phyloP scores from a whole-genome alignment of 1,140 invertebrate genomes.

The Harlomillsia oculata region DNA sequence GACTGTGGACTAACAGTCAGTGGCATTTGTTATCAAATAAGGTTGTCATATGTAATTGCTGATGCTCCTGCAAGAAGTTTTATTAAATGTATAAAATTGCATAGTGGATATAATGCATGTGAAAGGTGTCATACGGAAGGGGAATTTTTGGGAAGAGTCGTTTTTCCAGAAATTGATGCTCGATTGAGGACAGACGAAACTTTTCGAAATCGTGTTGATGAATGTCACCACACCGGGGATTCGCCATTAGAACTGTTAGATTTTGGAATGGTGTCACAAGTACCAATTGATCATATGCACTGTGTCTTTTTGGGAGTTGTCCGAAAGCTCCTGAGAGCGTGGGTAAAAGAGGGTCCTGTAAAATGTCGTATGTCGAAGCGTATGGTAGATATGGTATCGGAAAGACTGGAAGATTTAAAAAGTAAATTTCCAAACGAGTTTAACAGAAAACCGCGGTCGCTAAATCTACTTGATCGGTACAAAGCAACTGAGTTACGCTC shows the following conservation, averaged over 20 bases:
- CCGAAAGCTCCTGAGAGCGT: slow-evolving; percentile 5
- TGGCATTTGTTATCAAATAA: slow-evolving; percentile 8
- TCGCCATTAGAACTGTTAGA: background rate
- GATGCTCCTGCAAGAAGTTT: slow-evolving; percentile 41
- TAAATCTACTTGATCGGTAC: slow-evolving; percentile 40
- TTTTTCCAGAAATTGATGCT: slow-evolving; percentile 33
- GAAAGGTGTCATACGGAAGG: slow-evolving; percentile 39
- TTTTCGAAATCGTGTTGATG: slow-evolving; percentile 23
- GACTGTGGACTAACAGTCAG: slow-evolving; percentile 12
- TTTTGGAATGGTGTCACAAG: slow-evolving; percentile 2
- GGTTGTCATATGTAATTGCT: slow-evolving; percentile 35
- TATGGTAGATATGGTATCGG: background rate
- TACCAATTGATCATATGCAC: slow-evolving; percentile 18
- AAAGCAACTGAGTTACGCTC: slow-evolving; percentile 45
- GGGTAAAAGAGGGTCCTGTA: slow-evolving; percentile 13
- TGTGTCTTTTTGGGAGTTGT: slow-evolving; percentile 13
- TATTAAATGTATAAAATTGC: slow-evolving; percentile 38
- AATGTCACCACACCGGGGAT: slow-evolving; percentile 29
- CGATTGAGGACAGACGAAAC: slow-evolving; percentile 24
- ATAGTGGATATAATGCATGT: slow-evolving; percentile 39
- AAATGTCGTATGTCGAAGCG: background rate
- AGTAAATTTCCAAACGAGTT: slow-evolving; percentile 38
- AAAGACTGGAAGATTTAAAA: background rate
- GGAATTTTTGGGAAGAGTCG: slow-evolving; percentile 23
- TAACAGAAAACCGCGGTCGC: slow-evolving; percentile 38